Base-by-base conservation (phyloP, 2,888 invertebrate genomes). In the Callosobruchus maculatus region DNA sequence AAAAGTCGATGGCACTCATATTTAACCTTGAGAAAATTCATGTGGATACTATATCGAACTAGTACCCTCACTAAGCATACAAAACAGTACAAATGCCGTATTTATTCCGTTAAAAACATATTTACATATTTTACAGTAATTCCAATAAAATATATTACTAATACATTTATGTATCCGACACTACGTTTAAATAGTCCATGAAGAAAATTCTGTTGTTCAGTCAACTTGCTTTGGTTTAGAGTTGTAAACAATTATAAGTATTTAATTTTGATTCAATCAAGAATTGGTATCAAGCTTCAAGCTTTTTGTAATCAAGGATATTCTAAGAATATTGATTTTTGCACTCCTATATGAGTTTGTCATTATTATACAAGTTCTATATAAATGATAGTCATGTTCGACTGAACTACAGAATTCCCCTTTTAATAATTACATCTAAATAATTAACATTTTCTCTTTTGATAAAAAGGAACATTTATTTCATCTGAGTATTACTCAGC, bases 391-490 rank as follows among this genome's bases (percentile, higher is more conserved):
- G 2, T 26, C 7, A 4, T 26, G 26, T 2, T 26, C 26, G 13
- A 49, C 13, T 13, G 49, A 49, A 49, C 7, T 49, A 13, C 49
- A 49, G 49, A 1, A 49, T 49, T 49, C 18, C 49, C 13, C 49
- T 49, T 49, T 49, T 49, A 49, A 7, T 3, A 13, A 49, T 49
- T 49, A 49, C 49, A 18, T 49, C 49, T 49, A 49, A 49, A 49
- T 49, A 49, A 49, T 71, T 71, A 22, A 30, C 21, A 21, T 72
- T 68, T 71, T 31, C 21, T 26, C 78, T 81, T 80, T 78, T 82
- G 83, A 84, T 82, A 83, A 84, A 84, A 84, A 85, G 85, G 85
- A 85, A 85, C 85, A 84, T 84, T 79, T 80, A 81, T 79, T 81
- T 81, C 77, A 78, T 80, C 78, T 79, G 81, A 80, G 81, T 79